Conservation (phyloP, 2,888 invertebrate genomes). For the Cybosia mesomella region DNA sequence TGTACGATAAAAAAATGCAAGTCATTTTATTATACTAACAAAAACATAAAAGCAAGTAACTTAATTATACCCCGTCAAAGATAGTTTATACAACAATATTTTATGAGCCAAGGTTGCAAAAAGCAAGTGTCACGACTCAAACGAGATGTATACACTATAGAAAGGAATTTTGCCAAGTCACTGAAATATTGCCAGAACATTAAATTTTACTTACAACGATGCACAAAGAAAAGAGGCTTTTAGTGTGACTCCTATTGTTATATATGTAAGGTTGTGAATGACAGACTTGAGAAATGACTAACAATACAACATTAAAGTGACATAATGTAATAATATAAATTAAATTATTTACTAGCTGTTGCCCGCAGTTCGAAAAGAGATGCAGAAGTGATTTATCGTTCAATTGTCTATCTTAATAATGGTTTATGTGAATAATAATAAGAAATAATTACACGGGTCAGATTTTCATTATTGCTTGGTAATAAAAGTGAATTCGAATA, state of each 20-base stretch:
- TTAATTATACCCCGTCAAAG: slow-evolving; percentile 15
- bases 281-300: slow-evolving; percentile 9
- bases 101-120: slow-evolving; percentile 40
- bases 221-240: slow-evolving; percentile 46
- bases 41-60: slow-evolving; percentile 3
- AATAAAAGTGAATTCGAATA: too few relatives aligned
- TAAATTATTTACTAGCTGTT: too few relatives aligned
- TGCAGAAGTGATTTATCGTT: too few relatives aligned
- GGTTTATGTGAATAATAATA: too few relatives aligned
- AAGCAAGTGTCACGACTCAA: slow-evolving; percentile 47
- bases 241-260: slow-evolving; percentile 17
- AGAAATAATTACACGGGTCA: too few relatives aligned
- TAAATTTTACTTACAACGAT: slow-evolving; percentile 59
- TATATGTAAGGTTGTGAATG: slow-evolving; percentile 16
- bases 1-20: neutral
- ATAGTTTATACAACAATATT: slow-evolving; percentile 41
- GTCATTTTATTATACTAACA: neutral
- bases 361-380: too few relatives aligned
- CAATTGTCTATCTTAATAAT: too few relatives aligned
- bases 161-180: slow-evolving; percentile 52
- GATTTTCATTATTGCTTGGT: too few relatives aligned
- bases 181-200: slow-evolving; percentile 56
- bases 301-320: neutral
- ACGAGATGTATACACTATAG: slow-evolving; percentile 42
- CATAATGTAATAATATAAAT: neutral